Evolutionary conservation across 2,888 invertebrate genomes (phyloP).

Genomic region (Erannis defoliaria): DNA sequence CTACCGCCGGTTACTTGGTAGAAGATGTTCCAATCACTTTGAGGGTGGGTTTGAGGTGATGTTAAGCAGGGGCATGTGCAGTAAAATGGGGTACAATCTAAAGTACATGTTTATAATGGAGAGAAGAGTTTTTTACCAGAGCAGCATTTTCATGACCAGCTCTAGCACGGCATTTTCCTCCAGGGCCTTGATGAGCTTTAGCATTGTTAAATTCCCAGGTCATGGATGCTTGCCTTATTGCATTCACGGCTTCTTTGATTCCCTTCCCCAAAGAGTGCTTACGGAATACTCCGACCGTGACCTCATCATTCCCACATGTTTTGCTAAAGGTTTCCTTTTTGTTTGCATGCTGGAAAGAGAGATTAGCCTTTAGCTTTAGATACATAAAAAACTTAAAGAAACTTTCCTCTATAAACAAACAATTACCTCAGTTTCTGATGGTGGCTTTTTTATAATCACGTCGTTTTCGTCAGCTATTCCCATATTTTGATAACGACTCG

Average conservation of each 20-base stretch:
- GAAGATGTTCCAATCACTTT: too few species aligned
- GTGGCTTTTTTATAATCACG: neutral
- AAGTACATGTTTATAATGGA: neutral
- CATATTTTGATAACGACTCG: neutral
- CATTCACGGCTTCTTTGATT: constrained; percentile 42
- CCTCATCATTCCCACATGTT: neutral
- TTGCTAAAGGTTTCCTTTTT: neutral
- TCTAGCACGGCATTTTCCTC: too few species aligned
- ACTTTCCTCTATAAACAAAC: too few species aligned
- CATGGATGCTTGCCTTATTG: constrained; percentile 30
- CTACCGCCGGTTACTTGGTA: too few species aligned
- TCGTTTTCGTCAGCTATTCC: neutral
- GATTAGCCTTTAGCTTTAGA: neutral
- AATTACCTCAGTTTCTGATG: neutral
- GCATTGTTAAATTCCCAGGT: constrained; percentile 38
- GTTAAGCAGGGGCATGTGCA: too few species aligned
- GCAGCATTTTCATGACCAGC: constrained; percentile 37
- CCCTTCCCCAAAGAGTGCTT: constrained; percentile 31
- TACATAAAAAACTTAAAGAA: too few species aligned
- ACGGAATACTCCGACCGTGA: neutral
- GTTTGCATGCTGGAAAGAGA: neutral
- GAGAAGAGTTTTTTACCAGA: neutral
- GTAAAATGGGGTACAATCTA: neutral
- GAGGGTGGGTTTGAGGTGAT: too few species aligned
- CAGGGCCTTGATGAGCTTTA: constrained; percentile 1